Evolutionary conservation across 2,113 vertebrate species (phyloP), one percentile per base, ranked within the genome.

Genomic region (Eclectus roratus): DNA sequence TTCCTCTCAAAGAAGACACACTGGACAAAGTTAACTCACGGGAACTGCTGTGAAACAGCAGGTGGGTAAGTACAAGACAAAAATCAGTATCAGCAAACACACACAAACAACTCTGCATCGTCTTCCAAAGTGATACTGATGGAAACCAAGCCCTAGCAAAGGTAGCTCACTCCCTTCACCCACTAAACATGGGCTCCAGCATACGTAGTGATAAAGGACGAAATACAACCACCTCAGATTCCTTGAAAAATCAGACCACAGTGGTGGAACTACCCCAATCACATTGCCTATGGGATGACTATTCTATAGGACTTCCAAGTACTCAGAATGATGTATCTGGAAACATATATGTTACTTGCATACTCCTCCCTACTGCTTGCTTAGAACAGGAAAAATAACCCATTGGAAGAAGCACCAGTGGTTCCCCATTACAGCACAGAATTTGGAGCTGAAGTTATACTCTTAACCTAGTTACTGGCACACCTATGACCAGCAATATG

Each of bases 141-240:
- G n/a, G 53, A 83, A 92, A 90, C 5, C 10, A 71, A 83, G 27
- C 12, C 29, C 58, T 27, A 77, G 44, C 2, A 3, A 72, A 76
- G 37, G 7, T 33, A 89, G 35, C 13, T 91, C 53, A 31, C 27
- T 69, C 20, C 33, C 39, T 73, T 33, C 3, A 1, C 16, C 4
- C 4, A 10, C 19, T 47, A 74, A 11, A 58, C 23, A 14, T 17
- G 39, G 58, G 29, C 14, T 86, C 37, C 37, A 55, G 46, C 19
- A 20, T 9, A 53, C 0, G 0, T 39, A 29, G n/a, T 37, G 17
- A 23, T 28, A 63, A 27, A 66, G 46, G 20, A 80, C 8, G 4
- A 72, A 55, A 50, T 7, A 46, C 14, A 91, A 33, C 29, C 1
- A 72, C 24, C 27, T 52, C 13, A 2, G 9, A 19, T 53, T 88